Evolutionary conservation across 2,888 invertebrate species (phyloP).

Genomic region (Lysandra bellargus): DNA sequence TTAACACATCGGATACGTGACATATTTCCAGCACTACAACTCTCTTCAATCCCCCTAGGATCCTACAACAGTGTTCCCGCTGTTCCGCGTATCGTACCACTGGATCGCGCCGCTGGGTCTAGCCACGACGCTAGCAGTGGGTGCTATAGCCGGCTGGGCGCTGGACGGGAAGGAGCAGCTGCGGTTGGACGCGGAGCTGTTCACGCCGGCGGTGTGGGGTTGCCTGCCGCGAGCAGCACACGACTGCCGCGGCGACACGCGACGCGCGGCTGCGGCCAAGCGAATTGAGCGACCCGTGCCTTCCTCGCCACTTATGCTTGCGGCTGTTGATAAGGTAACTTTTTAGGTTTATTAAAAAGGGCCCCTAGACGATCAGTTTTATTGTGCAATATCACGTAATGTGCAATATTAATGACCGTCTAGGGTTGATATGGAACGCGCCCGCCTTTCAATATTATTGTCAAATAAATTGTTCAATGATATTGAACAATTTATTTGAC

Average conservation of each 20-base stretch:
- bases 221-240: conserved; percentile 56
- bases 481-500: too few species aligned
- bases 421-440: too few species aligned
- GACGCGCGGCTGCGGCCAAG: conserved; percentile 44
- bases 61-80: conserved; percentile 81
- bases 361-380: too few species aligned
- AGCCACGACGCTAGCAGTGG: conserved; percentile 83
- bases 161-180: conserved; percentile 53
- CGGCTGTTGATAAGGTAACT: conserved; percentile 2
- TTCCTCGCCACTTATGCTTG: conserved; percentile 59
- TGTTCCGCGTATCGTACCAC: conserved; percentile 89
- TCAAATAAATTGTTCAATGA: too few species aligned
- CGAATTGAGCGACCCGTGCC: conserved; percentile 47
- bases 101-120: conserved; percentile 90
- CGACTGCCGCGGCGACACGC: conserved; percentile 52
- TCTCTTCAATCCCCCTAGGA: conserved; percentile 49
- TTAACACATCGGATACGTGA: not conserved
- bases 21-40: not conserved
- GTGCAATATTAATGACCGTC: too few species aligned
- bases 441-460: too few species aligned
- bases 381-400: too few species aligned
- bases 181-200: conserved; percentile 66
- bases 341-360: not conserved
- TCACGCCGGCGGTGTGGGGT: conserved; percentile 63
- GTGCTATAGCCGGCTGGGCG: conserved; percentile 80